Evolutionary conservation across 2,888 invertebrate species (phyloP), one percentile per base, ranked within the genome.

Genomic region (Frankliniella intonsa): DNA sequence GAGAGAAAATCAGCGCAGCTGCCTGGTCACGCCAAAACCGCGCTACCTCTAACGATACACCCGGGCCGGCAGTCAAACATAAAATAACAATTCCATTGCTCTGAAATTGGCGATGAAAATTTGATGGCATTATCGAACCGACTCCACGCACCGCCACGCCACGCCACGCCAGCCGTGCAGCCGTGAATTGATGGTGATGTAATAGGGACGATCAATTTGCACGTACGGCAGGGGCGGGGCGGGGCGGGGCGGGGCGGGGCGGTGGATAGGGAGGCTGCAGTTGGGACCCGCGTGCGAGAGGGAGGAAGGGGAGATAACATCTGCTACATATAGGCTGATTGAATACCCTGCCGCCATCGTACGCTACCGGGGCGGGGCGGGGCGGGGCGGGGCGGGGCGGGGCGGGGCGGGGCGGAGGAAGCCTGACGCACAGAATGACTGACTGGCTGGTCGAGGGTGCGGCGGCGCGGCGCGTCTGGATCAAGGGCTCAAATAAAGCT

Each of bases 101-200:
- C 17, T 14, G 69, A 76, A 76, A 25, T 25, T 76, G 69, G 69
- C 25, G 25, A 76, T 76, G 69, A 76, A 76, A 76, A 25, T 76
- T 76, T 76, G 69, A 76, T 76, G 69, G 69, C 22, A 76, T 62
- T 62, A 62, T 76, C 25, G 69, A 76, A 11, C 22, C 62, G 25
- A 76, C 25, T 12, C 69, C 69, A 25, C 69, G 25, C 25, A 10
- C 69, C n/a, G 22, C n/a, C 22, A 69, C 69, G 22, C 22, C 69
- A 9, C n/a, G 69, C 69, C 69, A 12, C 22, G 69, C 25, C 3
- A 22, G 55, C 38, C 62, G 55, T n/a, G 3, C 8, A 8, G 69
- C 55, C 69, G 69, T 25, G 69, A 25, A 76, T 76, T 76, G 69
- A 76, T 76, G 69, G 69, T 76, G 69, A 76, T 76, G 69, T 76